phyloP scores from a whole-genome alignment of 2,888 invertebrate genomes.

The Argyresthia goedartella region DNA sequence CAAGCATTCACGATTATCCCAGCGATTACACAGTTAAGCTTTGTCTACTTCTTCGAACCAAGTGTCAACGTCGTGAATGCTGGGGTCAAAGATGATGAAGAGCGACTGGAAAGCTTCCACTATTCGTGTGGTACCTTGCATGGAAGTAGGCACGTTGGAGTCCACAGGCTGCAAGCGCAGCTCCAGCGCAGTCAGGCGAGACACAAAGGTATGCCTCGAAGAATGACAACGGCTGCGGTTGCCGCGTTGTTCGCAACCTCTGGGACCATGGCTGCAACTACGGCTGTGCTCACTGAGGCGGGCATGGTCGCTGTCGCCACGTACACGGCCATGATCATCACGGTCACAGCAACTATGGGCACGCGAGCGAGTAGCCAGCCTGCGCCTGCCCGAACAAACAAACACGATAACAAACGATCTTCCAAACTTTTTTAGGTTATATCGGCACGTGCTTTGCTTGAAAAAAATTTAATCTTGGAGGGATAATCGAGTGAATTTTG shows the following conservation, averaged over 20 bases:
- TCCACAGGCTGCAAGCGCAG: not conserved
- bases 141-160: not conserved
- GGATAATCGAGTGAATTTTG: too few species aligned
- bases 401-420: not conserved
- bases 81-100: not conserved
- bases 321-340: not conserved
- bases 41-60: constrained; percentile 4
- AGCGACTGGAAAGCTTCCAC: not conserved
- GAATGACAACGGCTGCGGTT: not conserved
- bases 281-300: not conserved
- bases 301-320: not conserved
- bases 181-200: not conserved
- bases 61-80: not conserved
- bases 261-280: not conserved
- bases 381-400: too few species aligned
- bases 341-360: not conserved
- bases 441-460: not conserved
- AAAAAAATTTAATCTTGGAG: too few species aligned
- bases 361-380: not conserved
- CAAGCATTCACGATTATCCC: constrained; percentile 5
- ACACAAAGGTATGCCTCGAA: not conserved
- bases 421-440: not conserved
- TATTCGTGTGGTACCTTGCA: not conserved
- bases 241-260: not conserved
- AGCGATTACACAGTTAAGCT: not conserved